Evolutionary conservation across 2,888 invertebrate genomes (phyloP).

Genomic region (Thelaira solivaga): DNA sequence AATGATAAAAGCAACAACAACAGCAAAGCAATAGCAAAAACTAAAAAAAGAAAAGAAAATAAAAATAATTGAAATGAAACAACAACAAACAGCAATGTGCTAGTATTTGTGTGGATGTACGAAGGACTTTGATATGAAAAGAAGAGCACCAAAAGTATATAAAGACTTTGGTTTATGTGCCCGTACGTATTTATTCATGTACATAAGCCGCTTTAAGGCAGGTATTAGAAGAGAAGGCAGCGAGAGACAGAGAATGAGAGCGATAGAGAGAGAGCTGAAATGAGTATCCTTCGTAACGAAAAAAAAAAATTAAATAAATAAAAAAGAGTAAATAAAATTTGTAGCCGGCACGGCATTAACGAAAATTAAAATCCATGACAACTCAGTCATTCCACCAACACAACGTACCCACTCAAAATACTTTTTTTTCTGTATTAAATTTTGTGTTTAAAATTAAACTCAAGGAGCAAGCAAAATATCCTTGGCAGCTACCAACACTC

Average conservation of each 20-base stretch:
- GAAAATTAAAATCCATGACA: conserved; percentile 29
- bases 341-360: not conserved
- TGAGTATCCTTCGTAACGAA: conserved; percentile 15
- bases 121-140: conserved; percentile 47
- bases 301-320: too few relatives aligned
- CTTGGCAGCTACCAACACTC: not conserved
- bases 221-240: too few relatives aligned
- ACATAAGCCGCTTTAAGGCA: not conserved
- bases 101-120: too few relatives aligned
- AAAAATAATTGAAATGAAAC: too few relatives aligned
- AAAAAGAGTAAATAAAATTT: not conserved
- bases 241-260: too few relatives aligned
- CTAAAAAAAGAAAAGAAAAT: conserved; percentile 43
- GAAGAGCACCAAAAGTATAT: conserved; percentile 24
- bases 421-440: not conserved
- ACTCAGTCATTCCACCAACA: conserved; percentile 3
- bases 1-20: conserved; percentile 14
- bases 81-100: too few relatives aligned
- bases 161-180: too few relatives aligned
- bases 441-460: conserved; percentile 1
- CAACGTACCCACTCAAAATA: not conserved
- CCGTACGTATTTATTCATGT: not conserved
- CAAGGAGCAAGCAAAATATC: conserved; percentile 36
- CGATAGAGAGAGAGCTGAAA: not conserved
- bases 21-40: not conserved